Percentiles rank a stretch among this genome's conserved stretches.
phyloP scores from a whole-genome alignment of 1,140 invertebrate genomes.

The Drosophila saltans region DNA sequence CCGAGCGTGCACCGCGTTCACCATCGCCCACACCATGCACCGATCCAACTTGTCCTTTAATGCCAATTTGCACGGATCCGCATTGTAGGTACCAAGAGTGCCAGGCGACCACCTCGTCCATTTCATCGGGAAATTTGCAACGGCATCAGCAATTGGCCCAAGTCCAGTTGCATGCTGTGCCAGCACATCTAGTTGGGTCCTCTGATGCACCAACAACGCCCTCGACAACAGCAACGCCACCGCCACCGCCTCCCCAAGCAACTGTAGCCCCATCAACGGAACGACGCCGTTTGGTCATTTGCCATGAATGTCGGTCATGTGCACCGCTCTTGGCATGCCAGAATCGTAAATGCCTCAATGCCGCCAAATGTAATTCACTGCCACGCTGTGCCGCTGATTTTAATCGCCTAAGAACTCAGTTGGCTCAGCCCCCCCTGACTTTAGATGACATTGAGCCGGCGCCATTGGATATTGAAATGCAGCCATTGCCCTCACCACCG shows the following conservation, averaged over 20 bases:
- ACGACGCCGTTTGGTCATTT: constrained; percentile 69
- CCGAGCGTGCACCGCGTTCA: constrained; percentile 74
- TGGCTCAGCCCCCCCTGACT: constrained; percentile 75
- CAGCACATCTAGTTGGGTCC: constrained; percentile 56
- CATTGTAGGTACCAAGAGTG: constrained; percentile 79
- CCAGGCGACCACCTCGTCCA: constrained; percentile 62
- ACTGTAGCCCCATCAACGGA: constrained; percentile 29
- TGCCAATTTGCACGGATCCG: constrained; percentile 83
- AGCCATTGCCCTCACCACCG: constrained; percentile 51
- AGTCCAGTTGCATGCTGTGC: constrained; percentile 78
- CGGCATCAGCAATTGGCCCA: constrained; percentile 77
- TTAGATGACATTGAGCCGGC: constrained; percentile 78
- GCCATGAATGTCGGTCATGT: constrained; percentile 79
- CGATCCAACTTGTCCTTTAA: constrained; percentile 78
- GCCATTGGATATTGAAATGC: constrained; percentile 63
- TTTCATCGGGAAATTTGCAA: constrained; percentile 72
- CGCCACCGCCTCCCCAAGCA: constrained; percentile 42
- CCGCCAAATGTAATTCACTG: constrained; percentile 83
- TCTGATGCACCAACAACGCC: constrained; percentile 73
- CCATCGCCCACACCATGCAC: constrained; percentile 79
- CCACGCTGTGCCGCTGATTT: constrained; percentile 82
- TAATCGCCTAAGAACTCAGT: constrained; percentile 76
- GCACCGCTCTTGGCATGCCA: constrained; percentile 76
- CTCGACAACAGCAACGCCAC: constrained; percentile 70
- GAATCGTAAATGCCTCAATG: constrained; percentile 83